A percentile compares a stretch with the other conserved stretches of the same genome.
These are phyloP conservation scores for Nipponacmea schrenckii DNA, from an alignment of 2,888 invertebrate genomes.

Conservation along the genomic window DNA sequence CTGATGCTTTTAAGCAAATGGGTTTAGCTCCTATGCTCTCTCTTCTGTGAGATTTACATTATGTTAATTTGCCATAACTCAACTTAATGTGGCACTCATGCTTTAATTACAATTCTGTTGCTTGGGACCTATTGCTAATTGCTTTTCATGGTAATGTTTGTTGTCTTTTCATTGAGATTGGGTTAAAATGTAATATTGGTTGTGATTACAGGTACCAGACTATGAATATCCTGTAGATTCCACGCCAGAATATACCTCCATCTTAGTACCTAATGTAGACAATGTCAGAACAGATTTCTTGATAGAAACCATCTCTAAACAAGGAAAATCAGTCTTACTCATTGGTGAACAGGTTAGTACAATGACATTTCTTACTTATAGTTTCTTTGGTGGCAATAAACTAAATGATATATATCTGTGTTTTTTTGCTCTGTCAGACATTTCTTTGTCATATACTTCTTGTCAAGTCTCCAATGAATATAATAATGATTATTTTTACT, in stretches of 20 bases:
- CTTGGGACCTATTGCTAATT: not conserved
- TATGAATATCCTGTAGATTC: constrained; percentile 62
- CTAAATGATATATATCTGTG: no score
- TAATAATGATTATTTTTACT: constrained; percentile 3
- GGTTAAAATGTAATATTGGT: not conserved
- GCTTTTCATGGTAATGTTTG: no score
- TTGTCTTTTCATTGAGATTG: not conserved
- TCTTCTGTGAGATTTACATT: not conserved
- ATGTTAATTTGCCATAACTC: no score
- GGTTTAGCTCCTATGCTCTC: no score
- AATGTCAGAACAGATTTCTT: constrained; percentile 67
- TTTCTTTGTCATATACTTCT: no score
- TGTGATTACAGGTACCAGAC: constrained; percentile 57
- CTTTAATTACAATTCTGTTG: not conserved
- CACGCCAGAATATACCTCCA: constrained; percentile 65
- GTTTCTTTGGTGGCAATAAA: no score
- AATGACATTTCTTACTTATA: no score
- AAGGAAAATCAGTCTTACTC: constrained; percentile 66
- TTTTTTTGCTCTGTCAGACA: no score
- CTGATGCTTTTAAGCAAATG: no score
- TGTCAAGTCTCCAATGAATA: no score
- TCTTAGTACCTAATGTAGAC: constrained; percentile 68
- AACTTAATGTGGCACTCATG: not conserved
- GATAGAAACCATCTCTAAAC: constrained; percentile 65
- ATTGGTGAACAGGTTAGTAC: constrained; percentile 67